Base-by-base conservation (phyloP, 2,113 vertebrate genomes). In the Platysteira castanea region DNA sequence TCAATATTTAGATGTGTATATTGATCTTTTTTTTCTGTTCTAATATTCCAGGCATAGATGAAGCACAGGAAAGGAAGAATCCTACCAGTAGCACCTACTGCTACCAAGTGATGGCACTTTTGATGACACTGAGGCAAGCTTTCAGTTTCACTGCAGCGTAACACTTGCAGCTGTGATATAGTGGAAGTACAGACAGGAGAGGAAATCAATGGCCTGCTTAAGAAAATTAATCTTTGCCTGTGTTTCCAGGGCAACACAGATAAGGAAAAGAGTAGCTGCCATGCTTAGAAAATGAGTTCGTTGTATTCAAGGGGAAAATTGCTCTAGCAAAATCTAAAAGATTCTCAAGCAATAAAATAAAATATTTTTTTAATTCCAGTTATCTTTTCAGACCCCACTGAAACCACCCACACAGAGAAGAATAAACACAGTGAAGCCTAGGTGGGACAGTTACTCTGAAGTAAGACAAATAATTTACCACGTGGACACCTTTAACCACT, bases 181-280 rank as follows among this genome's bases (percentile, higher is more conserved):
- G 24, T 35, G 3, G 6, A 86, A 88, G n/a, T n/a, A 49, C 8
- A 27, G 65, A 63, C 74, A 54, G n/a, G 54, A 88, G 73, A 59
- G 16, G 41, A 86, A 92, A 81, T 77, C 59, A 57, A 61, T 74
- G n/a, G 47, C 39, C 59, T 91, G 60, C 64, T 76, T 93, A 77
- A 81, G 64, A 83, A 87, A 92, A 95, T 85, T 80, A 86, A 91
- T 86, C 52, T 91, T 92, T 95, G 46, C 42, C 81, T 69, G 30
- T 57, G 84, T 94, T 94, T 94, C 95, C 80, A 84, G 46, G 89
- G 73, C 89, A 94, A 93, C 87, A 30, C 14, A 87, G 76, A 90
- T 74, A 86, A 70, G 63, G 18, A 67, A 70, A 77, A 50, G 49
- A 89, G 39, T 56, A 91, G 46, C 47, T 80, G 46, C 26, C 46